Conservation (phyloP, 2,113 vertebrate genomes). For the Gallinago media region DNA sequence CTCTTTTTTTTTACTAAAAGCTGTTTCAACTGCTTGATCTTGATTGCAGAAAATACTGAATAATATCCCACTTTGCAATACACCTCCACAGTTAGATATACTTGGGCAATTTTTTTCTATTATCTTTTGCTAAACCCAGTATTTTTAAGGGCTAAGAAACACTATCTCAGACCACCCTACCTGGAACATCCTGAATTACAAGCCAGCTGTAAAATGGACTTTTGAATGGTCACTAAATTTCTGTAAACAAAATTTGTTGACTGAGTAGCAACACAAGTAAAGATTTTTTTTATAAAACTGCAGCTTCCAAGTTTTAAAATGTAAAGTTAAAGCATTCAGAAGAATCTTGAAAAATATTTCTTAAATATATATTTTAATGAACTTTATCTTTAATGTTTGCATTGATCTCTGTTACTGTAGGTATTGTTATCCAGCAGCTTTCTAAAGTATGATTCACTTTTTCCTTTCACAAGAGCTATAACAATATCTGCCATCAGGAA, state of each 20-base stretch:
- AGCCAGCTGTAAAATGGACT: background rate
- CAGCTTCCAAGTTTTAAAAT: background rate
- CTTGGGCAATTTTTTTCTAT: background rate
- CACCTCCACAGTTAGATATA: background rate
- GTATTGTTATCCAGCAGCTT: background rate
- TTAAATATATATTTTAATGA: background rate
- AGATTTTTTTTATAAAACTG: background rate
- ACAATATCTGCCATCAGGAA: background rate
- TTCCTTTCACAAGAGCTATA: background rate
- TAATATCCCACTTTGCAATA: background rate
- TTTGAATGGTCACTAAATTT: background rate
- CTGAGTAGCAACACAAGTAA: background rate
- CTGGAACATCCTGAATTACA: background rate
- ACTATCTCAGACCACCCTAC: background rate
- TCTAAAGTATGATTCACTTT: background rate
- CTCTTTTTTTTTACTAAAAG: background rate
- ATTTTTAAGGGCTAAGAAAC: background rate
- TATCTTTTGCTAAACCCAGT: background rate
- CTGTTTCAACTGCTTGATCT: background rate
- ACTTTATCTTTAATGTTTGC: background rate
- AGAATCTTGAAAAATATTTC: background rate
- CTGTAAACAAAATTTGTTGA: background rate
- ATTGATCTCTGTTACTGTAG: background rate
- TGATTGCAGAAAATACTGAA: background rate
- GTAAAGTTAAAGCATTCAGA: background rate